These are phyloP conservation scores for Xylocampa areola DNA, from an alignment of 2,888 invertebrate species.

Conservation along the genomic window DNA sequence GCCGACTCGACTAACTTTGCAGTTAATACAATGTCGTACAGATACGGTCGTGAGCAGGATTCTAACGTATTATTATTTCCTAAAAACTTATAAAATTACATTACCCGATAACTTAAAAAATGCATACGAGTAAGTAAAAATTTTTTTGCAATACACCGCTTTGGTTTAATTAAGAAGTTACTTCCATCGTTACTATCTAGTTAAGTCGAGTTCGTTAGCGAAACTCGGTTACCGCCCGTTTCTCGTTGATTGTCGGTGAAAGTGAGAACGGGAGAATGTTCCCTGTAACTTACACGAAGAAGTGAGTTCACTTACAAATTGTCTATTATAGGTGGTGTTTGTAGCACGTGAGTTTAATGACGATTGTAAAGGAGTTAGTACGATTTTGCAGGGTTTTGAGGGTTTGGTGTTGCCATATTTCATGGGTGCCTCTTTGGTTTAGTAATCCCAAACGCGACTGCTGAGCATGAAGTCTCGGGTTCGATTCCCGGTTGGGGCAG, in stretches of 20 bases:
- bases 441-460: too few species aligned
- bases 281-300: conserved; percentile 52
- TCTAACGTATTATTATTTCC: too few species aligned
- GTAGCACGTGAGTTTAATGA: conserved; percentile 14
- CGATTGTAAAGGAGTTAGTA: background rate
- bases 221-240: conserved; percentile 79
- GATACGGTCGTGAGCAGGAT: too few species aligned
- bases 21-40: too few species aligned
- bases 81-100: too few species aligned
- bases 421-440: too few species aligned
- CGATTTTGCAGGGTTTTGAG: too few species aligned
- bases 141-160: conserved; percentile 71
- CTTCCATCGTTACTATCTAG: conserved; percentile 80
- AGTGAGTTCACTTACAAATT: conserved; percentile 48
- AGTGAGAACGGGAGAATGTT: conserved; percentile 71
- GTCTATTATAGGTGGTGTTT: conserved; percentile 36
- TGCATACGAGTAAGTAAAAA: conserved; percentile 61
- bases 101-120: conserved; percentile 14
- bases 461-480: too few species aligned
- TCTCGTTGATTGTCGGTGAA: conserved; percentile 80
- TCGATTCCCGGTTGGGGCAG: too few species aligned
- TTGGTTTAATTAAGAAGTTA: conserved; percentile 82
- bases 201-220: conserved; percentile 83
- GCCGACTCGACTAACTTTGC: too few species aligned
- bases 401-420: too few species aligned